These are phyloP conservation scores for Cephalopterus ornatus DNA, from an alignment of 2,113 vertebrate species.

Conservation along the genomic window DNA sequence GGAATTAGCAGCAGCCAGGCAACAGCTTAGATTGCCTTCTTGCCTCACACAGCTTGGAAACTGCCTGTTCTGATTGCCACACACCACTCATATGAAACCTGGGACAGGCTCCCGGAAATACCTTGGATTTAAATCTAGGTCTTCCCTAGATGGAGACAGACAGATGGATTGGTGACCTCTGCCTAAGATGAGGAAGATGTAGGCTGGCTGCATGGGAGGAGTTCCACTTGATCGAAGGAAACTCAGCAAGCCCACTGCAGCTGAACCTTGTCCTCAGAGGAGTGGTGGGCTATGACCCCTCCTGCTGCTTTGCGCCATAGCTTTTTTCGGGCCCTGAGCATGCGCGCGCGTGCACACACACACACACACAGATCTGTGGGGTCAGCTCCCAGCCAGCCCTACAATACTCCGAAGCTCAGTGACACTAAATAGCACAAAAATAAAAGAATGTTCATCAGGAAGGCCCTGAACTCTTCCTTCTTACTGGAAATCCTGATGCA, in stretches of 20 bases:
- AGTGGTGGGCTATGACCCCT: not conserved
- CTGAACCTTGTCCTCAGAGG: not conserved
- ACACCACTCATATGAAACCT: accelerated
- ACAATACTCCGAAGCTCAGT: not conserved
- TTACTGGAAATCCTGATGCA: not conserved
- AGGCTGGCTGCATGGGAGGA: not conserved
- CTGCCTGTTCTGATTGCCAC: not conserved
- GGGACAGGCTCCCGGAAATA: not conserved
- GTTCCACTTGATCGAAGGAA: accelerated
- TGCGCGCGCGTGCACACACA: too few species aligned
- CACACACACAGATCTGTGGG: not conserved
- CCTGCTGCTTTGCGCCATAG: not conserved
- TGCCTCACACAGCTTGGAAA: not conserved
- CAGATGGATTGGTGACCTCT: not conserved
- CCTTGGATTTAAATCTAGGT: not conserved
- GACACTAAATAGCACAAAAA: not conserved
- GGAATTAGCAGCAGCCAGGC: not conserved
- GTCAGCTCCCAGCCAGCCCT: not conserved
- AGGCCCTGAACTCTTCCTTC: not conserved
- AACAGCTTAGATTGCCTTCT: not conserved
- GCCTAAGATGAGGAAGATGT: not conserved
- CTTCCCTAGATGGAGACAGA: not conserved
- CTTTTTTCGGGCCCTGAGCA: not conserved
- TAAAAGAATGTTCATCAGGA: not conserved
- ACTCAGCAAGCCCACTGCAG: not conserved